These are phyloP conservation scores for Trachelus troglodyta DNA, from an alignment of 2,888 invertebrate genomes.

Conservation along the genomic window DNA sequence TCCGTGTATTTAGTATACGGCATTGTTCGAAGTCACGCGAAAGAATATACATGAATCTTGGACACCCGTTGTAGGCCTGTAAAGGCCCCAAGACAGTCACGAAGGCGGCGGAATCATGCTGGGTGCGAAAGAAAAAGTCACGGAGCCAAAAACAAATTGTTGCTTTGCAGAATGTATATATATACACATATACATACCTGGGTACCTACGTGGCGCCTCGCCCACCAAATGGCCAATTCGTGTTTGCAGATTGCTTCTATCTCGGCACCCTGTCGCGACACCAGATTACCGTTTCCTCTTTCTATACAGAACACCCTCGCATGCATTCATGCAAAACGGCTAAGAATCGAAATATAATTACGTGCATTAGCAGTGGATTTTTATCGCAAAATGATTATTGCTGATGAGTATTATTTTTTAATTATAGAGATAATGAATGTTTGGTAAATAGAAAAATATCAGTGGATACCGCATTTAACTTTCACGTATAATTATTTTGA, in stretches of 20 bases:
- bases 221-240: slow-evolving; percentile 64
- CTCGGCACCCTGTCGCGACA: slow-evolving; percentile 58
- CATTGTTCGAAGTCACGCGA: not conserved
- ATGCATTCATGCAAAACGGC: not conserved
- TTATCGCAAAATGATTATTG: not conserved
- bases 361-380: not conserved
- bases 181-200: not conserved
- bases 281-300: slow-evolving; percentile 62
- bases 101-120: slow-evolving; percentile 27
- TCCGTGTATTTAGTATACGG: not conserved
- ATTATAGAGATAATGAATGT: not conserved
- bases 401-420: not conserved
- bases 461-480: not conserved
- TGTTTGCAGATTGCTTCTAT: slow-evolving; percentile 65
- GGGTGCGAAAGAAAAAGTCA: slow-evolving; percentile 40
- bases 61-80: not conserved
- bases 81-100: not conserved
- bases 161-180: not conserved
- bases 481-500: not conserved
- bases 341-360: not conserved
- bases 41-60: not conserved
- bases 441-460: not conserved
- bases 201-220: slow-evolving; percentile 46
- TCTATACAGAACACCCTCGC: slow-evolving; percentile 32
- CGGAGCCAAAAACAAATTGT: slow-evolving; percentile 47